Conservation (phyloP, 2,797 vertebrate species). For the Gastrophryne carolinensis region DNA sequence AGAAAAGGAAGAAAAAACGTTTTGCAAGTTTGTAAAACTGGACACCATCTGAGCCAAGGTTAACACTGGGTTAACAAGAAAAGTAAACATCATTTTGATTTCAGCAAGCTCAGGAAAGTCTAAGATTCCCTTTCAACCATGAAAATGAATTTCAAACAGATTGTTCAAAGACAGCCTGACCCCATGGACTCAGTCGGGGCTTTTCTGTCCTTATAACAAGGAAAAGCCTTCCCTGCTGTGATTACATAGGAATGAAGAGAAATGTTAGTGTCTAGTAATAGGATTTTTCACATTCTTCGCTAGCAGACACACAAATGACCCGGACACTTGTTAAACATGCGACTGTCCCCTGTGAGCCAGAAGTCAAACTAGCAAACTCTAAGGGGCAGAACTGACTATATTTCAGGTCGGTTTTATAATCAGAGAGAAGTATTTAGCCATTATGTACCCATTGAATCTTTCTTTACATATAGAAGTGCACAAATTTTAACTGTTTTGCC, state of each 20-base stretch:
- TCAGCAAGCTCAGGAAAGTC: conserved; percentile 13
- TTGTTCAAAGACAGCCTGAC: conserved; percentile 14
- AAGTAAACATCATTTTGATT: conserved; percentile 1
- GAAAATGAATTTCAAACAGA: conserved; percentile 39
- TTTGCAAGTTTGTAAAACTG: too few species aligned
- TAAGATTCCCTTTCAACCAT: conserved; percentile 18
- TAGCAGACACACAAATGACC: not conserved
- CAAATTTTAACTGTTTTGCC: too few species aligned
- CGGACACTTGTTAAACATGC: not conserved
- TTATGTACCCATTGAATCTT: too few species aligned
- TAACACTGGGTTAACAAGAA: not conserved
- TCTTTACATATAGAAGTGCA: too few species aligned
- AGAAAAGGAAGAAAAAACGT: too few species aligned
- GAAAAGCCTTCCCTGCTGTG: conserved; percentile 2
- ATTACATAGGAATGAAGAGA: conserved; percentile 11
- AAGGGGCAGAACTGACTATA: too few species aligned
- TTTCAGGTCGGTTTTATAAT: too few species aligned
- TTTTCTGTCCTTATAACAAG: conserved; percentile 29
- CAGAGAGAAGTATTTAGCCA: too few species aligned
- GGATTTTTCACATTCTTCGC: conserved; percentile 8
- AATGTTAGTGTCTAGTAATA: not conserved
- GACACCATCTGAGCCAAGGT: too few species aligned
- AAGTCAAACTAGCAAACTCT: not conserved
- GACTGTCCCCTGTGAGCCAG: too few species aligned
- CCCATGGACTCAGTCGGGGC: not conserved